Evolutionary conservation across 2,797 vertebrate species (phyloP).

Genomic region (Chaetodon trifasciatus): DNA sequence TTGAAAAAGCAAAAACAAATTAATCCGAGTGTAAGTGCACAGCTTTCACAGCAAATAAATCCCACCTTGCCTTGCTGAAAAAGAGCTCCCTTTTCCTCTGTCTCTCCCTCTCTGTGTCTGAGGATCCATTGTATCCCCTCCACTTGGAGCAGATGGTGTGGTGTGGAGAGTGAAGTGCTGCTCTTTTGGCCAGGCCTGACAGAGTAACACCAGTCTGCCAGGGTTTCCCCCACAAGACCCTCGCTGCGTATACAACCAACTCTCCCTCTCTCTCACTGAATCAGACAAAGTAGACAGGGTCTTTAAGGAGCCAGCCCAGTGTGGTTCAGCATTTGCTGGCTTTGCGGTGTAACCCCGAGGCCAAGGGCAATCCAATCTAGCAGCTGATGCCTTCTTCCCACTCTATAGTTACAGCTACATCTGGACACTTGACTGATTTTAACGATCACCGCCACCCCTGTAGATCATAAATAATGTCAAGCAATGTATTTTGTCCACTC

Average conservation of each 20-base stretch:
- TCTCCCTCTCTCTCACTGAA: constrained; percentile 82
- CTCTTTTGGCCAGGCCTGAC: constrained; percentile 93
- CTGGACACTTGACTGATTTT: constrained; percentile 84
- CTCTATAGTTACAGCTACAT: constrained; percentile 80
- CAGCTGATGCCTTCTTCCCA: constrained; percentile 83
- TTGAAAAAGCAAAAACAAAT: constrained; percentile 73
- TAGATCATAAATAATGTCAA: constrained; percentile 74
- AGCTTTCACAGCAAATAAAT: constrained; percentile 57
- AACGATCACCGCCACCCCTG: constrained; percentile 68
- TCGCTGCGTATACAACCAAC: constrained; percentile 78
- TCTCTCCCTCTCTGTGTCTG: constrained; percentile 66
- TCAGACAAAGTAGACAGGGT: constrained; percentile 82
- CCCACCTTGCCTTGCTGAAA: constrained; percentile 69
- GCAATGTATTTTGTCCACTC: constrained; percentile 71
- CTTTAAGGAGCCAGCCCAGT: constrained; percentile 83
- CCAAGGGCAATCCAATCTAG: constrained; percentile 84
- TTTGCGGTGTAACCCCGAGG: constrained; percentile 79
- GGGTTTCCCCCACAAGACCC: constrained; percentile 87
- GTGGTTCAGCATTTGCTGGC: constrained; percentile 81
- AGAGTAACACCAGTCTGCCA: constrained; percentile 93
- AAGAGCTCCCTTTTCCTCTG: constrained; percentile 52
- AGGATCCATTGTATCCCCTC: constrained; percentile 82
- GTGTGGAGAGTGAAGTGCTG: constrained; percentile 90
- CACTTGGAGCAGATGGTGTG: constrained; percentile 94
- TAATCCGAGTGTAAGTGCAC: constrained; percentile 63